Base-by-base conservation (phyloP, 2,797 vertebrate species). In the Anguilla pacifica region DNA sequence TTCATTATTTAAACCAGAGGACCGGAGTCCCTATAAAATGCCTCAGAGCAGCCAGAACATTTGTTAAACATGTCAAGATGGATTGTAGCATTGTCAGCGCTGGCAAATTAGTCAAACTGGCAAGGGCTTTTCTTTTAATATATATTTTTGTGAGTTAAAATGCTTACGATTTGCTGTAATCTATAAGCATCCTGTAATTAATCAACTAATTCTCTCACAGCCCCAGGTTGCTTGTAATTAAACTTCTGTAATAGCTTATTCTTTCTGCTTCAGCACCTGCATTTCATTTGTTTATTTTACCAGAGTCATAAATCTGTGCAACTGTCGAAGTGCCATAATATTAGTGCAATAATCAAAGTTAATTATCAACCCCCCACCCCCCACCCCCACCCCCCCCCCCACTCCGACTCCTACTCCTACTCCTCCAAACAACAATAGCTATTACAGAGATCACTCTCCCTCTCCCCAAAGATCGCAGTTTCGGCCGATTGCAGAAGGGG, bases 221-320 rank as follows among this genome's bases (percentile, higher is more conserved):
- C 96, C 96, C 94, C 93, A 94, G 92, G 96, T 95, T 94, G 94
- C 91, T 95, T 95, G 97, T 98, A 99, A 99, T 99, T 99, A 99
- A 97, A 96, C 94, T 96, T 95, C 95, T 95, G 97, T 98, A 99
- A 99, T 98, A 97, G 98, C 96, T 98, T 99, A 97, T 97, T 98
- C 96, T 99, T 99, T 99, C 97, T 98, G 98, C 98, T 99, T 96
- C 97, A 98, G 97, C 98, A 97, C 97, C 97, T 98, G 97, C 98
- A 98, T 98, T 99, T 97, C 97, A 98, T 98, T 98, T 98, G 97
- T 98, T 98, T 99, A 98, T 98, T 98, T 99, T 97, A 96, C 96
- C 95, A 96, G 94, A 94, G 97, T 98, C 96, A 97, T 98, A 98
- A 98, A 99, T 99, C 97, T 98, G 97, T 96, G 96, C 95, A 95